Evolutionary conservation across 1,140 invertebrate species (phyloP).

Genomic region (Trigoniulus corallinus): DNA sequence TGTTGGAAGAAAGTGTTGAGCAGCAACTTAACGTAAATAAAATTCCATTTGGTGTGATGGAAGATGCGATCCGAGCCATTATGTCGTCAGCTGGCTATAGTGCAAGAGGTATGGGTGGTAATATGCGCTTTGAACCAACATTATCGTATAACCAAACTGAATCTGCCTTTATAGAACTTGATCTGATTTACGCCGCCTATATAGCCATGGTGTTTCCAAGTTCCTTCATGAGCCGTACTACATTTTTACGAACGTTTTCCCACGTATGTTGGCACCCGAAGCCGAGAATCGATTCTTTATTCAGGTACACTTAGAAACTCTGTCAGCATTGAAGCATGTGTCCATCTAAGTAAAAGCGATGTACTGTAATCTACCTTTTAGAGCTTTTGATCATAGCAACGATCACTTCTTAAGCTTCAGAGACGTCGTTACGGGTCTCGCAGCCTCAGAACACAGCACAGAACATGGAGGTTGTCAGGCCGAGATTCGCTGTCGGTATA

Average conservation of each 20-base stretch:
- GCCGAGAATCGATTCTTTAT: not conserved
- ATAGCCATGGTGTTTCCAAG: not conserved
- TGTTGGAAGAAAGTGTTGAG: no score
- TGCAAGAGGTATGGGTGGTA: no score
- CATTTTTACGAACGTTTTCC: constrained; percentile 21
- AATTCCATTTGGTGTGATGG: no score
- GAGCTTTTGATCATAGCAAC: constrained; percentile 28
- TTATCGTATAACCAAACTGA: no score
- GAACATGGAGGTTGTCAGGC: constrained; percentile 36
- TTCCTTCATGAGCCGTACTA: constrained; percentile 8
- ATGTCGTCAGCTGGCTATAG: no score
- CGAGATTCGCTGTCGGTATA: constrained; percentile 36
- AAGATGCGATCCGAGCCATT: no score
- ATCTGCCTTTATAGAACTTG: no score
- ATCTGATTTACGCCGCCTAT: not conserved
- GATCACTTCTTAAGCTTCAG: constrained; percentile 24
- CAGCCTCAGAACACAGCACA: constrained; percentile 34
- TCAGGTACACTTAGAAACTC: not conserved
- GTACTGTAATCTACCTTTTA: constrained; percentile 12
- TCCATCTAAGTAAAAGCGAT: not conserved
- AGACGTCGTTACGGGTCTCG: constrained; percentile 33
- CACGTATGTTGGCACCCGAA: constrained; percentile 9
- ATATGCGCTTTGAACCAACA: no score
- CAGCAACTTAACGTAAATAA: no score
- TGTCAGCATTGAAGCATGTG: not conserved